Evolutionary conservation across 2,113 vertebrate species (phyloP).

Genomic region (Hypanus sabinus): DNA sequence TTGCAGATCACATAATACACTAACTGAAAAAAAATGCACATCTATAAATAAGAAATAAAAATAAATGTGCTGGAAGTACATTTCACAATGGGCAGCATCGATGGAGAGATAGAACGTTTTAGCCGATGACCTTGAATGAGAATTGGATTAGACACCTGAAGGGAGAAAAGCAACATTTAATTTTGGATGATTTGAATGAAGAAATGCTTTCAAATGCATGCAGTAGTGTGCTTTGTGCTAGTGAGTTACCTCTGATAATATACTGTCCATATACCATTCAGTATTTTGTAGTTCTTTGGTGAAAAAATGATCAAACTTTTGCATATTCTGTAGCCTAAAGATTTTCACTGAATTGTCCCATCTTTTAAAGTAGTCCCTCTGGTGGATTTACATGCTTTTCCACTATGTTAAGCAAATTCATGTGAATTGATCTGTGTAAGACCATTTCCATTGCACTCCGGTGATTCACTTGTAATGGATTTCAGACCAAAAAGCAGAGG

Average conservation of each 20-base stretch:
- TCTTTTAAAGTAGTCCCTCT: background rate
- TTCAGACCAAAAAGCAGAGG: background rate
- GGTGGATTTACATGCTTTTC: background rate
- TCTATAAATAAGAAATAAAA: too few relatives aligned
- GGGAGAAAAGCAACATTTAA: background rate
- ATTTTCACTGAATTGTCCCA: background rate
- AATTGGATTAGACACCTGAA: background rate
- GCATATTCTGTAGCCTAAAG: background rate
- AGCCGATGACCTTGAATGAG: too few relatives aligned
- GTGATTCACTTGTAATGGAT: too few relatives aligned
- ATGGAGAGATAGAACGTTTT: too few relatives aligned
- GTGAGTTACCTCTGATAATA: background rate
- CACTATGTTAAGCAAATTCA: background rate
- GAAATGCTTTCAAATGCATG: background rate
- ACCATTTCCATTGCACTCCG: background rate
- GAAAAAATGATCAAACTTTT: background rate
- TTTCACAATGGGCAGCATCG: too few relatives aligned
- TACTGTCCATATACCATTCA: background rate
- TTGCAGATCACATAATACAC: background rate
- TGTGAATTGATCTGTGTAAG: background rate
- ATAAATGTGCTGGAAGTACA: too few relatives aligned
- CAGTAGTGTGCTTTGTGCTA: background rate
- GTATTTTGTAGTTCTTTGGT: too few relatives aligned
- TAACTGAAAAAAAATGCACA: background rate
- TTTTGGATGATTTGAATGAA: background rate